Evolutionary conservation across 2,113 vertebrate genomes (phyloP).

Genomic region (Panurus biarmicus): DNA sequence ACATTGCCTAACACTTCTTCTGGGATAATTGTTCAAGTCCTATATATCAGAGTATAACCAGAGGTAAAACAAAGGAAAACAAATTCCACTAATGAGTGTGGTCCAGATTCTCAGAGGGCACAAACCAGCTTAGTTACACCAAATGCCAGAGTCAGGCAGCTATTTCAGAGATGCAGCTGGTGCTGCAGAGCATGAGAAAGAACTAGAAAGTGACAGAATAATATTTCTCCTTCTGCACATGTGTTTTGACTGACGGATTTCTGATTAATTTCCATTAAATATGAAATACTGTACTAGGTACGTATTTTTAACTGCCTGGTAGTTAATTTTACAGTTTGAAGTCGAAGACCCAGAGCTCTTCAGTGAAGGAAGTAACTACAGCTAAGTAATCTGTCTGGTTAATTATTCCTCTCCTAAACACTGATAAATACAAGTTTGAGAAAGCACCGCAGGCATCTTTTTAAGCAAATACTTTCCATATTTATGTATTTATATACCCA

Average conservation of each 20-base stretch:
- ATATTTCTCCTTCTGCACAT: neutral
- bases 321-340: conserved; percentile 25
- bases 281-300: conserved; percentile 22
- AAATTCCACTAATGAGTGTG: neutral
- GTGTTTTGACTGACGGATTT: conserved; percentile 8
- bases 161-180: neutral
- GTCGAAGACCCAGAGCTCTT: neutral
- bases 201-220: neutral
- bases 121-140: neutral
- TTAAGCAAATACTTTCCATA: neutral
- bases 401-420: conserved; percentile 20
- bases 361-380: neutral
- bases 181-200: neutral
- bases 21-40: conserved; percentile 34
- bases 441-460: neutral
- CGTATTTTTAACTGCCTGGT: conserved; percentile 32
- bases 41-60: neutral
- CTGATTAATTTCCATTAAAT: conserved; percentile 44
- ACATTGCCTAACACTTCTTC: neutral
- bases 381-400: neutral
- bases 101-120: neutral
- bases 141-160: neutral
- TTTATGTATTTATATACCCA: neutral
- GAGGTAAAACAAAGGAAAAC: conserved; percentile 15
- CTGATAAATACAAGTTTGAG: conserved; percentile 4